Conservation (phyloP, 2,797 vertebrate species). For the Sebastes matsubarae region DNA sequence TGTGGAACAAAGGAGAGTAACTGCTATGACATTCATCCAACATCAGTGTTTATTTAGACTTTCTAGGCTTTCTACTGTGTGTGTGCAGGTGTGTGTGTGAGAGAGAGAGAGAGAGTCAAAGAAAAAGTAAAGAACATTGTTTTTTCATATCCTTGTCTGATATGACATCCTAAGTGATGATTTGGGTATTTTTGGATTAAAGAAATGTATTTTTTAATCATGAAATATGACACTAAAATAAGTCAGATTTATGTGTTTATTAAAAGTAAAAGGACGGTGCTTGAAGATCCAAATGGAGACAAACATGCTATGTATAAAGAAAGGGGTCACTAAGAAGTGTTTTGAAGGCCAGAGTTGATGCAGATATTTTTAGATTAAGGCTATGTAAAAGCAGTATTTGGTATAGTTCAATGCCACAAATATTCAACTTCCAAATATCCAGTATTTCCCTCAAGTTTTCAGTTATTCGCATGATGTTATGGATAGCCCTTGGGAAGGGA, state of each 20-base stretch:
- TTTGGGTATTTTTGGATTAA: slow-evolving; percentile 33
- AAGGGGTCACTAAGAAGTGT: neutral
- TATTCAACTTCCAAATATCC: neutral
- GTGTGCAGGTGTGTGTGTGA: neutral
- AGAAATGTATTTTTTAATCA: neutral
- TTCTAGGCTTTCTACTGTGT: no score
- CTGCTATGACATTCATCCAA: no score
- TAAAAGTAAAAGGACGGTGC: neutral
- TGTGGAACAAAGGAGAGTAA: no score
- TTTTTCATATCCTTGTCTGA: neutral
- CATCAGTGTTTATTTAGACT: no score
- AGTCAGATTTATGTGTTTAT: neutral
- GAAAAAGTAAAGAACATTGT: neutral
- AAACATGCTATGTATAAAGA: neutral
- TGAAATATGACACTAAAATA: neutral
- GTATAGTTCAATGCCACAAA: neutral
- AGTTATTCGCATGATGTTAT: neutral
- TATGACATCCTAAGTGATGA: neutral
- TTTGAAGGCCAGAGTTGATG: neutral
- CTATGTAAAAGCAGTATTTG: neutral
- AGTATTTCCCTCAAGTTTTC: neutral
- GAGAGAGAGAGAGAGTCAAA: neutral
- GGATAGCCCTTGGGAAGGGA: neutral
- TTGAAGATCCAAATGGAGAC: neutral
- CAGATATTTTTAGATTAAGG: slow-evolving; percentile 9